phyloP scores from a whole-genome alignment of 2,797 vertebrate genomes.

The Threskiornis aethiopicus region DNA sequence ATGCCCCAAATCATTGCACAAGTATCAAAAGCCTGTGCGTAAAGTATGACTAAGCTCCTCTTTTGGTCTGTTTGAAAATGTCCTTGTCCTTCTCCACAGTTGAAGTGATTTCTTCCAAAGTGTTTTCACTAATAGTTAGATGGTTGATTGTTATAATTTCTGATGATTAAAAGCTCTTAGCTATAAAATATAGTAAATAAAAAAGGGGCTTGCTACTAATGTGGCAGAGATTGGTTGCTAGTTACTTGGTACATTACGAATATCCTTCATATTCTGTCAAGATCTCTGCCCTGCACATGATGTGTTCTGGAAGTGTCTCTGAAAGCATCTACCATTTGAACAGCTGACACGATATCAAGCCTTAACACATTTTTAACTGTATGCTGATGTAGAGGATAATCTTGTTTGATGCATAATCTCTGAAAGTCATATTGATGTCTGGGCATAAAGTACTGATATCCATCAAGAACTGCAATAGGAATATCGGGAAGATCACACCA shows the following conservation, averaged over 20 bases:
- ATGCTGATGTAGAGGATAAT: neutral
- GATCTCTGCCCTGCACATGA: neutral
- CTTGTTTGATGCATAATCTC: neutral
- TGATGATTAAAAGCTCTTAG: neutral
- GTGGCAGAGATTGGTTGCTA: neutral
- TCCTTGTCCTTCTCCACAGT: neutral
- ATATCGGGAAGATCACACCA: constrained; percentile 9
- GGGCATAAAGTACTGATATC: constrained; percentile 2
- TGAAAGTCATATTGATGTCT: constrained; percentile 48
- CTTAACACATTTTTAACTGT: constrained; percentile 9
- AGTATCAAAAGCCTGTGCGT: neutral
- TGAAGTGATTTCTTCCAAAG: neutral
- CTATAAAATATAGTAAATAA: neutral
- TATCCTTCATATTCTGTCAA: neutral
- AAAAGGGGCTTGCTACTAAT: neutral
- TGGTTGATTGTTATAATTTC: neutral
- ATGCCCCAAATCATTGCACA: neutral
- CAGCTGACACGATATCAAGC: neutral
- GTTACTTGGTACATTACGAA: neutral
- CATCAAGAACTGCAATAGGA: constrained; percentile 31
- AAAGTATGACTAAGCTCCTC: neutral
- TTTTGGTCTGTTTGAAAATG: neutral
- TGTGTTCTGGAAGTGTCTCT: neutral
- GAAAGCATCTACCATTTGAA: neutral
- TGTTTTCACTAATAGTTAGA: neutral